These are phyloP conservation scores for Steinernema khuongi DNA, from an alignment of 1,140 invertebrate genomes.

Conservation along the genomic window DNA sequence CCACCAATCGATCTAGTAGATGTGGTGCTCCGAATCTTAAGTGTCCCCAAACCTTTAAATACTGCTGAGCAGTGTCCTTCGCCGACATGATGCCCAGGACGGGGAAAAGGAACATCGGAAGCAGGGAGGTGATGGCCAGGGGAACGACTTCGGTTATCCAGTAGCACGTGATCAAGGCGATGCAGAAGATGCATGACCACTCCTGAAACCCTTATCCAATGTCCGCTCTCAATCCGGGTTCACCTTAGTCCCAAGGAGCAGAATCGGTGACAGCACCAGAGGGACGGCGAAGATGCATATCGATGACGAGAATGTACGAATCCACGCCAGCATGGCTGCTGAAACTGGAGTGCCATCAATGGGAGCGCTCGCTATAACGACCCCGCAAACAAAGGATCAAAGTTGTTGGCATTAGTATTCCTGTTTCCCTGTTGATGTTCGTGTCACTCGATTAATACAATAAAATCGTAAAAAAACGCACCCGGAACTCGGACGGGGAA, in stretches of 20 bases:
- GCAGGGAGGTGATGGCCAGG: slow-evolving; percentile 58
- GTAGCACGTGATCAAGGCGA: slow-evolving; percentile 40
- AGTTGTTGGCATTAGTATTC: too few relatives aligned
- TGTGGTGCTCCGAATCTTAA: too few relatives aligned
- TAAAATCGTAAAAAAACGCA: too few relatives aligned
- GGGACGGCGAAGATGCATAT: not conserved
- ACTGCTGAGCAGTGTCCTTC: slow-evolving; percentile 47
- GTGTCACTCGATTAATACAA: too few relatives aligned
- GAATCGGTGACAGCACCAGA: not conserved
- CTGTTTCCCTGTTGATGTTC: too few relatives aligned
- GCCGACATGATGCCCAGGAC: slow-evolving; percentile 53
- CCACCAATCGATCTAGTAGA: too few relatives aligned
- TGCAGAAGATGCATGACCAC: slow-evolving; percentile 28
- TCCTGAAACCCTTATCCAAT: slow-evolving; percentile 21
- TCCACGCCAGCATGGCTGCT: not conserved
- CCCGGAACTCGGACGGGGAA: too few relatives aligned
- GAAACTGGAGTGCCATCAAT: not conserved
- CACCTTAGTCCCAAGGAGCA: not conserved
- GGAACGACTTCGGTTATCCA: slow-evolving; percentile 61
- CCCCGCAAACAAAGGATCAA: too few relatives aligned
- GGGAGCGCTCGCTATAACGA: not conserved
- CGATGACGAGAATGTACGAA: not conserved
- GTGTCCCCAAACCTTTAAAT: slow-evolving; percentile 59
- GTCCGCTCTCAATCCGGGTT: too few relatives aligned
- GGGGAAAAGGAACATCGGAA: slow-evolving; percentile 59